Base-by-base conservation (phyloP, 1,140 invertebrate species). In the Zaprionus davidi region DNA sequence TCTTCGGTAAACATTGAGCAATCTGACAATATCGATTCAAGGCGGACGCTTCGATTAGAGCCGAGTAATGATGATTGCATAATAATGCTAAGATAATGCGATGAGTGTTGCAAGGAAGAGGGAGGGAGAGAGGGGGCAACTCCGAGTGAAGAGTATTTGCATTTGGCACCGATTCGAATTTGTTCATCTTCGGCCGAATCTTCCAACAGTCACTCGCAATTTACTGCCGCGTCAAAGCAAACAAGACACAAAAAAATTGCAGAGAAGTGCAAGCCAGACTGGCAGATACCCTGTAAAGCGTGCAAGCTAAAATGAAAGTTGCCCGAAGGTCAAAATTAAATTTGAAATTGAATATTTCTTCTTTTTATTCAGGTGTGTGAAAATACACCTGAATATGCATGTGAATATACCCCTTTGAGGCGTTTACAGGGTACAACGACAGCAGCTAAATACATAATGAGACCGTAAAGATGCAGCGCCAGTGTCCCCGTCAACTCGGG, bases 381-480 rank as follows among this genome's bases (percentile, higher is more conserved):
- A n/a, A n/a, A n/a, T n/a, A n/a, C n/a, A n/a, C 36, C 2, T 17
- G 28, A 31, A 9, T 28, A 28, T 28, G 26, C 41, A 41, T 1
- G 2, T n/a, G n/a, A 5, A 44, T 46, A 46, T 46, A 17, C n/a
- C 41, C 41, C 41, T 9, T 7, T 7, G 2, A 3, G n/a, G n/a
- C 41, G 1, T 1, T 2, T 17, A 3, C 41, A 46, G 41, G 41
- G 41, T 46, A 46, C 41, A 46, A 20, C 41, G 41, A 46, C n/a
- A n/a, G 7, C 41, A 46, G 41, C 17, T 46, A 46, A 46, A 46
- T 46, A 46, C 41, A 46, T 46, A 46, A 46, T 46, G 41, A 46
- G 41, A 46, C 41, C 41, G 41, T 46, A 46, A 46, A 46, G 41
- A 46, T 46, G 41, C 41, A 46, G 41, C 41, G n/a, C 41, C n/a